Evolutionary conservation across 1,140 invertebrate species (phyloP).

Genomic region (Aphis gossypii): DNA sequence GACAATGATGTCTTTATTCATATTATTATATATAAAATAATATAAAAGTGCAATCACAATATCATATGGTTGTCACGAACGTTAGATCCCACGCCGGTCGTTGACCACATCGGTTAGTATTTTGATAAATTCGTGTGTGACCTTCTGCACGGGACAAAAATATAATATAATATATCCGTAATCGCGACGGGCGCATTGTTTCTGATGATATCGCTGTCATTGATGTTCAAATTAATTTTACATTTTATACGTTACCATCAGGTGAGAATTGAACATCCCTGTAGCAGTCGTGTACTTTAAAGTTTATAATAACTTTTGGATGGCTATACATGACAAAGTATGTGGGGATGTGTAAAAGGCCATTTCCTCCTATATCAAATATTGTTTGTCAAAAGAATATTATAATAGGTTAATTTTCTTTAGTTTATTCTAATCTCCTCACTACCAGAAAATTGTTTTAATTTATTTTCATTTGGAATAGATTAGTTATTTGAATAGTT

Average conservation of each 20-base stretch:
- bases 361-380: too few relatives aligned
- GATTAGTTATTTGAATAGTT: too few relatives aligned
- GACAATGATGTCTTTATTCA: slow-evolving; percentile 56
- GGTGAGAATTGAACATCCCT: neutral
- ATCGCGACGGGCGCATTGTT: neutral
- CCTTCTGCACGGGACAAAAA: neutral
- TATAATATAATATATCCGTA: slow-evolving; percentile 15
- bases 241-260: too few relatives aligned
- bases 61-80: slow-evolving; percentile 57
- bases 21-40: slow-evolving; percentile 43
- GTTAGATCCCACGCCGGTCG: slow-evolving; percentile 57
- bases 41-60: slow-evolving; percentile 54
- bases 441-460: too few relatives aligned
- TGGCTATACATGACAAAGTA: too few relatives aligned
- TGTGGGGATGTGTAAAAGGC: too few relatives aligned
- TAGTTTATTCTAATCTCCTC: too few relatives aligned
- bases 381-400: too few relatives aligned
- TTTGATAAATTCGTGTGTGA: slow-evolving; percentile 40
- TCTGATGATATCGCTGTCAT: neutral
- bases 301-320: too few relatives aligned
- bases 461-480: too few relatives aligned
- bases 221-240: neutral
- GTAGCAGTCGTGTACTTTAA: too few relatives aligned
- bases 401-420: too few relatives aligned
- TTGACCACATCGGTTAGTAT: slow-evolving; percentile 51